Percentiles rank a stretch among this genome's conserved stretches.
Evolutionary conservation across 2,888 invertebrate species (phyloP).

Genomic region (Lottia gigantea): DNA sequence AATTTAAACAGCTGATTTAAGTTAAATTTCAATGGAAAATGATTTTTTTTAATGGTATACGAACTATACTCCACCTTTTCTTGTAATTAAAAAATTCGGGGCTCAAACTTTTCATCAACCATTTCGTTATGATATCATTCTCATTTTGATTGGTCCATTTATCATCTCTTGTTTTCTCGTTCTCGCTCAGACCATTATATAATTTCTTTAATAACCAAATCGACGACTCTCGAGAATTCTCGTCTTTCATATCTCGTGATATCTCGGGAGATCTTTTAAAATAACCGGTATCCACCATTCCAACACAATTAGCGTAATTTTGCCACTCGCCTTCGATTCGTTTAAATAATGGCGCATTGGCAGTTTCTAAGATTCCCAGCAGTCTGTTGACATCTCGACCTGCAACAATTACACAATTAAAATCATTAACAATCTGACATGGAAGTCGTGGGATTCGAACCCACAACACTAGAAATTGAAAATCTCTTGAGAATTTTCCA

Average conservation of each 20-base stretch:
- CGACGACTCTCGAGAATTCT: not conserved
- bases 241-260: not conserved
- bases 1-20: no score
- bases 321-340: conserved; percentile 34
- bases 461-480: no score
- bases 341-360: conserved; percentile 17
- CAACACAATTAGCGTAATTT: conserved; percentile 40
- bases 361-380: conserved; percentile 12
- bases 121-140: not conserved
- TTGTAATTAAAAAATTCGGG: not conserved
- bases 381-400: conserved; percentile 19
- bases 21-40: no score
- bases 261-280: conserved; percentile 35
- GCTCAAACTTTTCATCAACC: not conserved
- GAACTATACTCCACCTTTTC: no score
- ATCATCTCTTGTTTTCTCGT: not conserved
- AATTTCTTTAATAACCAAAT: not conserved
- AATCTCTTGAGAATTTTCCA: no score
- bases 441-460: no score
- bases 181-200: not conserved
- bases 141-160: not conserved
- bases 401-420: not conserved
- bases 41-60: no score
- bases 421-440: no score
- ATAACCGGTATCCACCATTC: conserved; percentile 47